Conservation (phyloP, 1,140 invertebrate genomes). For the Tetramorium parvispinum region DNA sequence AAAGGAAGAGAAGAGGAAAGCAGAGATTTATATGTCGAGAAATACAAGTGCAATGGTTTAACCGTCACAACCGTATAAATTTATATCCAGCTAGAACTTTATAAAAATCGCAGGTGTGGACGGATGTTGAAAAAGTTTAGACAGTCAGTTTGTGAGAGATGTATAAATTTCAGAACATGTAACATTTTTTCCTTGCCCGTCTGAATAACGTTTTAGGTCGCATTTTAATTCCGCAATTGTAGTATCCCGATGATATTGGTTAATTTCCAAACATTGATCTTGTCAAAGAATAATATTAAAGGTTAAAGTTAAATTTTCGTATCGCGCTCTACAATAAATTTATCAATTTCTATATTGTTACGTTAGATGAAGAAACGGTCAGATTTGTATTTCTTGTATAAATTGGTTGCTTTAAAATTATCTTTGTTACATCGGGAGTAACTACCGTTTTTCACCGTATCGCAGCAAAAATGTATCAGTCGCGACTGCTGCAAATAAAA, state of each 20-base stretch:
- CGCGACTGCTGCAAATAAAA: slow-evolving; percentile 49
- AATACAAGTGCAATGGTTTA: slow-evolving; percentile 36
- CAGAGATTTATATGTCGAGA: slow-evolving; percentile 26
- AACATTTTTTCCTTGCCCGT: slow-evolving; percentile 34
- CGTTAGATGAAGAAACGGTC: not conserved
- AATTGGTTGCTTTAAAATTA: slow-evolving; percentile 24
- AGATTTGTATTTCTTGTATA: slow-evolving; percentile 4
- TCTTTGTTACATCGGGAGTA: slow-evolving; percentile 5
- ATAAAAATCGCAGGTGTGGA: slow-evolving; percentile 46
- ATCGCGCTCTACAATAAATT: not conserved
- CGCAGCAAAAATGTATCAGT: slow-evolving; percentile 40
- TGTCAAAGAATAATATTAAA: not conserved
- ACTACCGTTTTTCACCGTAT: slow-evolving; percentile 28
- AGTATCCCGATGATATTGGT: not conserved
- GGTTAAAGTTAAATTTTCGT: not conserved
- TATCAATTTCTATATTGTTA: not conserved
- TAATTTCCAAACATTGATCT: not conserved
- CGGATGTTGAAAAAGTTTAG: slow-evolving; percentile 51
- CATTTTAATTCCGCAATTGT: slow-evolving; percentile 2
- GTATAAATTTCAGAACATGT: slow-evolving; percentile 9
- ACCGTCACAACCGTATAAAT: slow-evolving; percentile 35
- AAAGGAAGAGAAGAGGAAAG: not conserved
- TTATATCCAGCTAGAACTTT: slow-evolving; percentile 32
- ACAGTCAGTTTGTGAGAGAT: slow-evolving; percentile 21
- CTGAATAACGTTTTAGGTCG: slow-evolving; percentile 14